Evolutionary conservation across 2,797 vertebrate genomes (phyloP).

Genomic region (Falco cherrug): DNA sequence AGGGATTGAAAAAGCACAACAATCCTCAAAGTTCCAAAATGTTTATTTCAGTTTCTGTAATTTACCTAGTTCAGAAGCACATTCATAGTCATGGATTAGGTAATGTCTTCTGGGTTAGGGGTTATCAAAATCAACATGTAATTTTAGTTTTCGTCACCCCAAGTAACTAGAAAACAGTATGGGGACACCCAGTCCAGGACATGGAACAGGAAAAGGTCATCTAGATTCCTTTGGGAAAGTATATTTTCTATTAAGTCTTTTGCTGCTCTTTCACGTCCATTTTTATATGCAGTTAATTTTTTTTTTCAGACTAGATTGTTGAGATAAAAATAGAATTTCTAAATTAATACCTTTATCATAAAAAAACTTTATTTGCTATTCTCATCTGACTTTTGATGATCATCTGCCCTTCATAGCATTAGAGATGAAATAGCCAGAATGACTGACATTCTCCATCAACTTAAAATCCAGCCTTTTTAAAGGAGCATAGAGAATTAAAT

Average conservation of each 20-base stretch:
- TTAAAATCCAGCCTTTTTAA: not conserved
- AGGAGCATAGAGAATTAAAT: not conserved
- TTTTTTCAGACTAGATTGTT: not conserved
- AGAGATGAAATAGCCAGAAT: not conserved
- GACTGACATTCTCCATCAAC: not conserved
- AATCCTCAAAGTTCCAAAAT: not conserved
- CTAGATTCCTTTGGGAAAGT: not conserved
- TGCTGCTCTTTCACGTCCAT: not conserved
- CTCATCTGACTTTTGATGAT: not conserved
- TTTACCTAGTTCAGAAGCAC: not conserved
- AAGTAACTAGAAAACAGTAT: not conserved
- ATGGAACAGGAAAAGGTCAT: not conserved
- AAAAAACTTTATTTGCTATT: not conserved
- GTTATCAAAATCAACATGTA: not conserved
- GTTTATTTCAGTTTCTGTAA: not conserved
- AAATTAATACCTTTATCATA: not conserved
- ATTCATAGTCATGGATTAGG: not conserved
- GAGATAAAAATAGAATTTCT: not conserved
- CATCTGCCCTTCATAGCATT: not conserved
- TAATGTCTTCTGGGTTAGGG: not conserved
- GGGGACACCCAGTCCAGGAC: not conserved
- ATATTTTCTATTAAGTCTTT: not conserved
- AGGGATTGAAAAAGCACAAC: not conserved
- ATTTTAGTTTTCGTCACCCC: not conserved
- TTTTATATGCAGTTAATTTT: not conserved